phyloP scores from a whole-genome alignment of 2,888 invertebrate species.

The Andrena minutula region DNA sequence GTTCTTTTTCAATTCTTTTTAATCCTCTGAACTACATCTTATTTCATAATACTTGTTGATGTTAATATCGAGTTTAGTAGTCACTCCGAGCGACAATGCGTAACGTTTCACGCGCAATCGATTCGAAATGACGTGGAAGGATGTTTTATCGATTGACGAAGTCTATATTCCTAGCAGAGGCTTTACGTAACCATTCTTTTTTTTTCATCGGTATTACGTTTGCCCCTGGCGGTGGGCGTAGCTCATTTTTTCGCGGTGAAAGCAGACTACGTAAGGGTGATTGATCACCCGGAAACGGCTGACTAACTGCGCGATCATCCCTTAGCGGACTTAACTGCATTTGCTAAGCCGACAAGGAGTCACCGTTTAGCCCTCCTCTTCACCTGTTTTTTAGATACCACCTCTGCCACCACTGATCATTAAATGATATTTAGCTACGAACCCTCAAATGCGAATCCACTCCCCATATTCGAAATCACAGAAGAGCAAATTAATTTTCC shows the following conservation, averaged over 20 bases:
- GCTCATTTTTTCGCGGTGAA: slow-evolving; percentile 28
- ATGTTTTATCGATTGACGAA: slow-evolving; percentile 27
- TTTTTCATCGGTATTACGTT: slow-evolving; percentile 6
- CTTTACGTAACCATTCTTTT: slow-evolving; percentile 23
- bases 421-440: background rate
- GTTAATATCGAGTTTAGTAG: background rate
- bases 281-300: slow-evolving; percentile 71
- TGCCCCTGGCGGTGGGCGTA: slow-evolving; percentile 17
- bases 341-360: slow-evolving; percentile 21
- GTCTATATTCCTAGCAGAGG: slow-evolving; percentile 15
- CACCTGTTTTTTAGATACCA: background rate
- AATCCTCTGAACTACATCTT: background rate
- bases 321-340: slow-evolving; percentile 53
- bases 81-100: no score
- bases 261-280: slow-evolving; percentile 52
- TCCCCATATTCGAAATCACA: no score
- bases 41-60: background rate
- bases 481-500: no score
- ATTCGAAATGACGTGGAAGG: background rate
- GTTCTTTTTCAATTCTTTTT: background rate
- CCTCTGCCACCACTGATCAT: background rate
- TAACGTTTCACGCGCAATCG: background rate
- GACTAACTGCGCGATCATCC: slow-evolving; percentile 69
- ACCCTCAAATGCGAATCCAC: background rate
- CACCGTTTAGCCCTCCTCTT: slow-evolving; percentile 12